Conservation (phyloP, 2,888 invertebrate genomes). For the Eristalis pertinax region DNA sequence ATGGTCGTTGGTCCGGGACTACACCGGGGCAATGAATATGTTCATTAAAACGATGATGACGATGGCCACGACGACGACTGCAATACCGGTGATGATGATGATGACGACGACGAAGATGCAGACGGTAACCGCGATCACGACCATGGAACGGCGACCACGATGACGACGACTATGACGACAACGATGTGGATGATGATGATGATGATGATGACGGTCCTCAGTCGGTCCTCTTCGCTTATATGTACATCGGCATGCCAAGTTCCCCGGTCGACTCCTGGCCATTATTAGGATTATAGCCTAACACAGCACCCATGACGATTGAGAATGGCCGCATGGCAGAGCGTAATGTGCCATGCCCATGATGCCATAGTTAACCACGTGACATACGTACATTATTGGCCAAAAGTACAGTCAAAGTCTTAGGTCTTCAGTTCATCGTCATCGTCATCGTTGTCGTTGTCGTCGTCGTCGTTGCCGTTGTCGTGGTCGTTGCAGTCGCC, state of each 20-base stretch:
- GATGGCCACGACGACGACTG: neutral
- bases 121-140: constrained; percentile 20
- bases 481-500: constrained; percentile 17
- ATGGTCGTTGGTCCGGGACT: too few relatives aligned
- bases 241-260: constrained; percentile 56
- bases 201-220: constrained; percentile 30
- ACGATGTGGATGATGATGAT: constrained; percentile 12
- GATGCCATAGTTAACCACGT: constrained; percentile 65
- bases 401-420: constrained; percentile 46
- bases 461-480: constrained; percentile 9
- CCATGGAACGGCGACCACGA: constrained; percentile 1
- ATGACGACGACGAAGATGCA: constrained; percentile 24
- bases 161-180: constrained; percentile 2
- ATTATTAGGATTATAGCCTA: constrained; percentile 61
- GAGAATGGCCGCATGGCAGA: constrained; percentile 43
- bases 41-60: constrained; percentile 60
- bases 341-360: constrained; percentile 68
- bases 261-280: constrained; percentile 19
- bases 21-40: constrained; percentile 54
- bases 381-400: constrained; percentile 69
- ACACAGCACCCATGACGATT: constrained; percentile 62
- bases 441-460: neutral
- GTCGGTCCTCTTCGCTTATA: constrained; percentile 41
- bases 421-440: neutral
- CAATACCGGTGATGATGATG: constrained; percentile 14